A percentile compares a stretch with the other conserved stretches of the same genome.
These are phyloP conservation scores for Coboldia fuscipes DNA, from an alignment of 1,140 invertebrate species.

Conservation along the genomic window DNA sequence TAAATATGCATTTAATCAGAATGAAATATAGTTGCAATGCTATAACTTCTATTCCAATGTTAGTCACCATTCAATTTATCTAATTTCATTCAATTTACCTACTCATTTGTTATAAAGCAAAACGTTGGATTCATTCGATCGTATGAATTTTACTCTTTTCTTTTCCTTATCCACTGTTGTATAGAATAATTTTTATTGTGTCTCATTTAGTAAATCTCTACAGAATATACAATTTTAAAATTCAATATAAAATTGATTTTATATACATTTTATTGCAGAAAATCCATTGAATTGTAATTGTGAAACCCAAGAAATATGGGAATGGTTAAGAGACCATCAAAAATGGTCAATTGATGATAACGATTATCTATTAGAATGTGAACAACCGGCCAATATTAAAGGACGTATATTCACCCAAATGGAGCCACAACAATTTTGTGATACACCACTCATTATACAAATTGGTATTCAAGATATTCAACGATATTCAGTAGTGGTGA, in stretches of 20 bases:
- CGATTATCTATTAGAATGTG: slow-evolving; percentile 41
- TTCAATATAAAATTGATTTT: no score
- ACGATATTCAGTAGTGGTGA: slow-evolving; percentile 65
- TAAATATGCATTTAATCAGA: no score
- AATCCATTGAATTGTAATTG: slow-evolving; percentile 67
- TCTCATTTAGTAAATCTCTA: neutral
- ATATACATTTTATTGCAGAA: slow-evolving; percentile 29
- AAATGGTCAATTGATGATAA: slow-evolving; percentile 32
- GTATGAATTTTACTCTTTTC: neutral
- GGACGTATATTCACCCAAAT: slow-evolving; percentile 53
- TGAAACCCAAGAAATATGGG: slow-evolving; percentile 66
- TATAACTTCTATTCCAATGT: no score
- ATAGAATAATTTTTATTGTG: slow-evolving; percentile 2
- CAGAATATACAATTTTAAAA: neutral
- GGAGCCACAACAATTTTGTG: slow-evolving; percentile 59
- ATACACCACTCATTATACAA: slow-evolving; percentile 53
- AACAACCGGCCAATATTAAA: slow-evolving; percentile 52
- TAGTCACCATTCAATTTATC: no score
- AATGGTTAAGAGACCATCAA: slow-evolving; percentile 69
- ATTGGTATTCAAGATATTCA: slow-evolving; percentile 72
- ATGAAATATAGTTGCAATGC: no score
- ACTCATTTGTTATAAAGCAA: no score
- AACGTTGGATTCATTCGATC: neutral
- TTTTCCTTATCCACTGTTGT: neutral
- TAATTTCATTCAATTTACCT: no score